phyloP scores from a whole-genome alignment of 2,113 vertebrate species.

The Lichenostomus cassidix region DNA sequence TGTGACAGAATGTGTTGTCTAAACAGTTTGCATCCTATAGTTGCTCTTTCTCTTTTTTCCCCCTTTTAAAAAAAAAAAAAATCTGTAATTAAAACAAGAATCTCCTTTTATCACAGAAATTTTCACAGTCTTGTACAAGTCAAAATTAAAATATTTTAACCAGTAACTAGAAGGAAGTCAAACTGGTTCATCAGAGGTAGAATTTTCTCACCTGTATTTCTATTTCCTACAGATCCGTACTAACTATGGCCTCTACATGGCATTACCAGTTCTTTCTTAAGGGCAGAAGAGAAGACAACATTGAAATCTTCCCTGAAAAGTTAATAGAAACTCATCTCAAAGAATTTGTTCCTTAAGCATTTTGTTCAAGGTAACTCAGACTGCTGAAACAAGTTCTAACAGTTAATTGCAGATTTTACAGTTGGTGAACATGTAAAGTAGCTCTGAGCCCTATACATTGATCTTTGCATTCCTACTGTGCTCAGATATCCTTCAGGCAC shows the following conservation, averaged over 20 bases:
- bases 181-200: neutral
- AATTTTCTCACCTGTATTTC: neutral
- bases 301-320: neutral
- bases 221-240: neutral
- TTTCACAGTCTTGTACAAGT: neutral
- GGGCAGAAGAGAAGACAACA: neutral
- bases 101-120: neutral
- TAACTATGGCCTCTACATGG: neutral
- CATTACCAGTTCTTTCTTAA: neutral
- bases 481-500: neutral
- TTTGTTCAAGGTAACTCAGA: neutral
- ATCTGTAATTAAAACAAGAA: neutral
- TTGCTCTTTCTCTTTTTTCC: neutral
- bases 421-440: neutral
- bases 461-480: neutral
- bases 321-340: neutral
- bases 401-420: neutral
- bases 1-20: neutral
- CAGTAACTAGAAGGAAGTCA: neutral
- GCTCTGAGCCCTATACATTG: accelerated
- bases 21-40: neutral
- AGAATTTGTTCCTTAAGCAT: neutral
- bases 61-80: no score
- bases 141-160: neutral
- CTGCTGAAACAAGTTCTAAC: neutral